Conservation (phyloP, 2,888 invertebrate species). For the Lasioglossum malachurum region DNA sequence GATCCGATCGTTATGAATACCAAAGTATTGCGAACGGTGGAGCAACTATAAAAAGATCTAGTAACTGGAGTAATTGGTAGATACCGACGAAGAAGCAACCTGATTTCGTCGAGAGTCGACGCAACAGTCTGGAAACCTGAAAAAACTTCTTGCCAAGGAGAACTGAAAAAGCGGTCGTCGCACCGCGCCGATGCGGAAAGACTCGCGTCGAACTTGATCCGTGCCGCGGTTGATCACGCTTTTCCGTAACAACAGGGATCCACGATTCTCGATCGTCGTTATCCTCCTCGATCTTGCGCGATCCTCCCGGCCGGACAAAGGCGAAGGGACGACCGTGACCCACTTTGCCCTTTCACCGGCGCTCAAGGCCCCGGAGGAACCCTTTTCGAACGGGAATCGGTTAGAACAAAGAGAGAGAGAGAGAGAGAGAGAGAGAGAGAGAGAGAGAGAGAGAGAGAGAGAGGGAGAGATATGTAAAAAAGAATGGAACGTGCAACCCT, state of each 20-base stretch:
- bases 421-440: not conserved
- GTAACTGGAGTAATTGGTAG: not conserved
- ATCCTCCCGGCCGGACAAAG: not conserved
- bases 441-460: not conserved
- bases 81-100: not conserved
- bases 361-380: not conserved
- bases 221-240: not conserved
- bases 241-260: not conserved
- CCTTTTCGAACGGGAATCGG: not conserved
- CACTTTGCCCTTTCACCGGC: constrained; percentile 33
- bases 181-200: not conserved
- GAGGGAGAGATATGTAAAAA: not conserved
- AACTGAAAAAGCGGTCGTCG: not conserved
- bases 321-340: constrained; percentile 39
- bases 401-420: not conserved
- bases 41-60: not conserved
- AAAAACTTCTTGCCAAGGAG: not conserved
- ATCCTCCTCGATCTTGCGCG: not conserved
- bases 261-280: not conserved
- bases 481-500: not conserved
- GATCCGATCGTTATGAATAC: not conserved
- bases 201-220: not conserved
- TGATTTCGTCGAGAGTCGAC: not conserved
- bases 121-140: not conserved
- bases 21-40: not conserved